Percentiles rank a stretch among this genome's conserved stretches.
Evolutionary conservation across 2,797 vertebrate genomes (phyloP).

Genomic region (Pagetopsis macropterus): DNA sequence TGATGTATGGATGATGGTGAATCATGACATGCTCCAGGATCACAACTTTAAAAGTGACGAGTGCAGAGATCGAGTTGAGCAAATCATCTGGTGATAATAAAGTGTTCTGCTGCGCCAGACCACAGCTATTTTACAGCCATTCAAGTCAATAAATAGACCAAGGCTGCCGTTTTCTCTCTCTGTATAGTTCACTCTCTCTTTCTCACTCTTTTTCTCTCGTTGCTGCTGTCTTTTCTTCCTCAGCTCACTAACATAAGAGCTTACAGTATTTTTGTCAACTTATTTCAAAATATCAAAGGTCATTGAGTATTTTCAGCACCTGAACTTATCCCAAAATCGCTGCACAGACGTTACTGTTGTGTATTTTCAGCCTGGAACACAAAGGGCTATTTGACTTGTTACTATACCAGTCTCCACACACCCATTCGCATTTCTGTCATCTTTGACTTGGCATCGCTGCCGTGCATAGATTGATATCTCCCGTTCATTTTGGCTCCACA

Average conservation of each 20-base stretch:
- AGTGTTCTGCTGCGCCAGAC: slow-evolving; percentile 65
- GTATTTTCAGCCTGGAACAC: slow-evolving; percentile 60
- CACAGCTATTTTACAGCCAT: slow-evolving; percentile 73
- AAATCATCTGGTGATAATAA: slow-evolving; percentile 72
- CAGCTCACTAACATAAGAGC: slow-evolving; percentile 41
- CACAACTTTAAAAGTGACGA: slow-evolving; percentile 40
- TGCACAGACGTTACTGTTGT: slow-evolving; percentile 45
- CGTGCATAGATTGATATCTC: slow-evolving; percentile 43
- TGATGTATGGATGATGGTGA: not conserved
- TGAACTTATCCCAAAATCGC: slow-evolving; percentile 73
- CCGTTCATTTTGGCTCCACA: slow-evolving; percentile 44
- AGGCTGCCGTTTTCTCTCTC: slow-evolving; percentile 35
- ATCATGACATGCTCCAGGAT: slow-evolving; percentile 21
- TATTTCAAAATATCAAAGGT: slow-evolving; percentile 69
- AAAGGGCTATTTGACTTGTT: slow-evolving; percentile 68
- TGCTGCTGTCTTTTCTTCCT: slow-evolving; percentile 19
- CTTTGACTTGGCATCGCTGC: slow-evolving; percentile 42
- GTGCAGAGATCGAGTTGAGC: slow-evolving; percentile 34
- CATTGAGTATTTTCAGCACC: slow-evolving; percentile 74
- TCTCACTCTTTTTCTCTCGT: slow-evolving; percentile 10
- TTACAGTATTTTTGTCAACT: slow-evolving; percentile 52
- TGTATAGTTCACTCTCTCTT: not conserved
- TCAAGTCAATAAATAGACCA: slow-evolving; percentile 68
- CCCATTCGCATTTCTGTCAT: slow-evolving; percentile 62
- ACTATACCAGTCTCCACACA: slow-evolving; percentile 27